Evolutionary conservation across 2,797 vertebrate genomes (phyloP), one percentile per base, ranked within the genome.

Genomic region (Enteromius fasciolatus): DNA sequence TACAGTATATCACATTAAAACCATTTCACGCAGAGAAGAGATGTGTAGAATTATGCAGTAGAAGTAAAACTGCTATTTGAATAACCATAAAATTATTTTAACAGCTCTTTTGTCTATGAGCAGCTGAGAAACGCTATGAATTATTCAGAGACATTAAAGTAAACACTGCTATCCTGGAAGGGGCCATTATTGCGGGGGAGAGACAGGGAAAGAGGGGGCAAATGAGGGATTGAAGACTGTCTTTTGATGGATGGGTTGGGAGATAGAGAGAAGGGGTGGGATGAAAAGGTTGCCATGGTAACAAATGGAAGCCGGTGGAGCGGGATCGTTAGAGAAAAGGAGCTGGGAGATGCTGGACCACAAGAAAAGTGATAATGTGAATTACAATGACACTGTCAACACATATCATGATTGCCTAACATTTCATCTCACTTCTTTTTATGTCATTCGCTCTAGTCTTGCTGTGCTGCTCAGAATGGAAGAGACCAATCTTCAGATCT

Each of bases 241-340:
- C 31, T 52, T 82, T 46, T 67, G 63, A 82, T 76, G 68, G 76
- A 75, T 69, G 72, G n/a, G 28, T 15, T 57, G 75, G 52, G 46
- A 61, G 78, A 20, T 78, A 84, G 85, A 64, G 48, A 48, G 73
- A 46, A 79, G 81, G 86, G 83, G 81, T 82, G 74, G 86, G 89
- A 93, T 93, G 90, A 93, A 92, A 61, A 31, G 63, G 93, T 94
- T 94, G 83, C 93, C 90, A 94, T 94, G 91, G 92, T 84, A 93
- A 94, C 94, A 92, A 92, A 94, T 92, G 89, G 88, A 92, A 91
- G 89, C 89, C 90, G 87, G 87, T 87, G 85, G 79, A 75, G 76
- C 31, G 69, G 44, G 63, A 66, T 31, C 41, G 75, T 17, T 86
- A 84, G 69, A 78, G 84, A 76, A 80, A 74, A 80, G 23, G 20